Evolutionary conservation across 2,888 invertebrate species (phyloP).

Genomic region (Hypercompe scribonia): DNA sequence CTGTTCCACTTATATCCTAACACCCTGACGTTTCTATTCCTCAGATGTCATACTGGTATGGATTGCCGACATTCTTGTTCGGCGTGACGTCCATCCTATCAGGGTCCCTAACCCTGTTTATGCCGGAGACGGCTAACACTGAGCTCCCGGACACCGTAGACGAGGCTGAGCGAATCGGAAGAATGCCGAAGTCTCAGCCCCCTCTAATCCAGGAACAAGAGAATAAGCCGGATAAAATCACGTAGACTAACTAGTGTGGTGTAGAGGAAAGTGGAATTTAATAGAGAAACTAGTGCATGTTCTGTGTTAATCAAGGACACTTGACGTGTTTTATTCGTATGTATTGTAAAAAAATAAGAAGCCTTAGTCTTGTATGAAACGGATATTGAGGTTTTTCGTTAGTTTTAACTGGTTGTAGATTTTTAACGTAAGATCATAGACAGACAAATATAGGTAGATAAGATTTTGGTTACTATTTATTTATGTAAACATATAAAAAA

Average conservation of each 20-base stretch:
- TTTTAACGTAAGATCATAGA: no score
- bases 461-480: no score
- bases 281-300: neutral
- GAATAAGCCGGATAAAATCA: slow-evolving; percentile 27
- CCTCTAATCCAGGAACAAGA: slow-evolving; percentile 19
- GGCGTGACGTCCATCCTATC: slow-evolving; percentile 78
- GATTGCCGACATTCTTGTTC: slow-evolving; percentile 82
- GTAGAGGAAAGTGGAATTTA: neutral
- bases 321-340: neutral
- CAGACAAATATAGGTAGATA: no score
- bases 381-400: no score
- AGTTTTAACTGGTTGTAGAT: no score
- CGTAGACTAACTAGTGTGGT: slow-evolving; percentile 1
- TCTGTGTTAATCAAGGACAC: neutral
- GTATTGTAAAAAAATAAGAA: neutral
- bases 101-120: slow-evolving; percentile 75
- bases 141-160: slow-evolving; percentile 83
- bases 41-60: slow-evolving; percentile 80
- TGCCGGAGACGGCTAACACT: slow-evolving; percentile 83
- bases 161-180: slow-evolving; percentile 79
- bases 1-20: neutral
- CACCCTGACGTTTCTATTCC: slow-evolving; percentile 6
- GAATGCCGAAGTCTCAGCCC: slow-evolving; percentile 25
- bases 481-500: no score
- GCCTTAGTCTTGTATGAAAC: neutral